A percentile compares a stretch with the other conserved stretches of the same genome.
Conservation (phyloP, 1,140 invertebrate species). For the Drosophila kurseongensis region DNA sequence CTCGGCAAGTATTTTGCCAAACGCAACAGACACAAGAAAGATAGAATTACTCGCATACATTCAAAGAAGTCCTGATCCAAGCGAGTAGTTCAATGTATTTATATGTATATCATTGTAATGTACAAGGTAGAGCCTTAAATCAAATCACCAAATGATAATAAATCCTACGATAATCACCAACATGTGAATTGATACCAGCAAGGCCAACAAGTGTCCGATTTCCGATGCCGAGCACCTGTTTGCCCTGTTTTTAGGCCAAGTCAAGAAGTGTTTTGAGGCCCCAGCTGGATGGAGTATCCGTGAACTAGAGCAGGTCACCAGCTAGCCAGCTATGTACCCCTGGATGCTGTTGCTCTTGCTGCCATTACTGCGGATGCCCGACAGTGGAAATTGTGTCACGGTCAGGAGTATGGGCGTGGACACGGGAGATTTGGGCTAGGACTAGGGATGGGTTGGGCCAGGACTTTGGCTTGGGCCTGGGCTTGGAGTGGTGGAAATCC, state of each 20-base stretch:
- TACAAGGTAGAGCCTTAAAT: slow-evolving; percentile 53
- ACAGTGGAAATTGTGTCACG: slow-evolving; percentile 80
- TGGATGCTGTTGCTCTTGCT: slow-evolving; percentile 23
- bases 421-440: slow-evolving; percentile 15
- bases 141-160: slow-evolving; percentile 53
- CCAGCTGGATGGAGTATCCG: slow-evolving; percentile 11
- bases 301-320: slow-evolving; percentile 40
- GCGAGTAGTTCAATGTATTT: slow-evolving; percentile 35
- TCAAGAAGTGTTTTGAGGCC: neutral
- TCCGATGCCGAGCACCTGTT: slow-evolving; percentile 16
- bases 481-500: slow-evolving; percentile 27
- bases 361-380: slow-evolving; percentile 35
- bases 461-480: neutral
- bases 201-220: slow-evolving; percentile 45
- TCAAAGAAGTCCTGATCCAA: slow-evolving; percentile 29
- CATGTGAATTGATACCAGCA: slow-evolving; percentile 4
- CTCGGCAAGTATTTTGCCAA: slow-evolving; percentile 12
- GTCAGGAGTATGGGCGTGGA: slow-evolving; percentile 72
- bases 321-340: slow-evolving; percentile 19
- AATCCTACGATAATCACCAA: slow-evolving; percentile 40
- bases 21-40: slow-evolving; percentile 1
- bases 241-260: slow-evolving; percentile 5
- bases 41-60: slow-evolving; percentile 20
- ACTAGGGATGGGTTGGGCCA: slow-evolving; percentile 9
- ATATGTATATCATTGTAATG: slow-evolving; percentile 50